A percentile compares a stretch with the other conserved stretches of the same genome.
These are phyloP conservation scores for Melinopterus prodromus DNA, from an alignment of 2,888 invertebrate genomes.

Conservation along the genomic window DNA sequence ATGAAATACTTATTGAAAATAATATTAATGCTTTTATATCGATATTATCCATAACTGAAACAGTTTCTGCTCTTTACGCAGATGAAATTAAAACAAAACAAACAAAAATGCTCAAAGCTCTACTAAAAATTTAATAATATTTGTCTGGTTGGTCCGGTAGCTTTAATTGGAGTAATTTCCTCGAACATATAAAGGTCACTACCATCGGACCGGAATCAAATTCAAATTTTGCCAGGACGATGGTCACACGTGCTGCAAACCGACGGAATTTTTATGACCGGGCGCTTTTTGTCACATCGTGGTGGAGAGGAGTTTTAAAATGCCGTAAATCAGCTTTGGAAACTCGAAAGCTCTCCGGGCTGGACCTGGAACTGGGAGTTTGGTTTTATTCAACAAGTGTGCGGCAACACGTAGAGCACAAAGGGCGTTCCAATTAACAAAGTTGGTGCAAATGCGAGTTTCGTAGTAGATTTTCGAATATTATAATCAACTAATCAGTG, in stretches of 20 bases:
- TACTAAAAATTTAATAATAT: no score
- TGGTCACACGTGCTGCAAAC: not conserved
- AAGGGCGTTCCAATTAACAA: constrained; percentile 8
- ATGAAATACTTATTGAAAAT: not conserved
- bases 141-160: not conserved
- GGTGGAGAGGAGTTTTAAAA: not conserved
- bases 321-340: not conserved
- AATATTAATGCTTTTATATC: no score
- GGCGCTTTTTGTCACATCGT: not conserved
- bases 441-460: not conserved
- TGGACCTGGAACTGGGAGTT: not conserved
- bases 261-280: not conserved
- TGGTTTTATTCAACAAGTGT: constrained; percentile 32
- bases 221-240: not conserved
- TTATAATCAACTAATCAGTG: no score
- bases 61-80: no score
- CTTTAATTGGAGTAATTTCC: not conserved
- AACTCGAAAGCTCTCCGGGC: not conserved
- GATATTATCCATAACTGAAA: no score
- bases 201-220: not conserved
- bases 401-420: constrained; percentile 27
- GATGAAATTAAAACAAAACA: no score
- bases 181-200: not conserved
- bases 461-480: no score
- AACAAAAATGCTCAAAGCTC: no score